Evolutionary conservation across 1,140 invertebrate genomes (phyloP).

Genomic region (Pseudomyrmex sp.): DNA sequence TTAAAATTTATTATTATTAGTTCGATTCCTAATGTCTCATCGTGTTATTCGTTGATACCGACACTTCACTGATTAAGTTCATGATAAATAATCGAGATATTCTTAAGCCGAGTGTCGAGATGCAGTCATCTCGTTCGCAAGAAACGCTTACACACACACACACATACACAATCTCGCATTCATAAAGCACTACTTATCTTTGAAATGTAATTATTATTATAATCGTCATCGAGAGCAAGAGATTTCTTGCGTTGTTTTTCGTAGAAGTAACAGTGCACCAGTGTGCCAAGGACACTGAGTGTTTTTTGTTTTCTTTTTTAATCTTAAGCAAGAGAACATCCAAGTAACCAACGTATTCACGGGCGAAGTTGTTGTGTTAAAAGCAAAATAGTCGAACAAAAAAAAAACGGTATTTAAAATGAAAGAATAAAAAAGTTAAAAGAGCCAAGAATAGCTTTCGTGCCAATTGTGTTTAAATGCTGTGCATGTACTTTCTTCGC

Average conservation of each 20-base stretch:
- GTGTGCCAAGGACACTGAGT: neutral
- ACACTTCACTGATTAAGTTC: neutral
- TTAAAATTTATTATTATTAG: neutral
- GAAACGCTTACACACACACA: slow-evolving; percentile 2
- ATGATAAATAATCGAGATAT: slow-evolving; percentile 3
- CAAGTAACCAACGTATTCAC: too few species aligned
- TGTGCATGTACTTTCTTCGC: too few species aligned
- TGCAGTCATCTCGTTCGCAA: slow-evolving; percentile 24
- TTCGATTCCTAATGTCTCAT: neutral
- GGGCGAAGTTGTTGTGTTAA: too few species aligned
- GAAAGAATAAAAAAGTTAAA: too few species aligned
- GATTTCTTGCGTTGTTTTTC: slow-evolving; percentile 8
- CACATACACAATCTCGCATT: slow-evolving; percentile 18
- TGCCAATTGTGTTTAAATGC: too few species aligned
- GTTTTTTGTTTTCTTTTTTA: too few species aligned
- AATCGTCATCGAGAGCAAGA: neutral
- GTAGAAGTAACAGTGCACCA: neutral
- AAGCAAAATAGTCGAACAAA: too few species aligned
- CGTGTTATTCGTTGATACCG: neutral
- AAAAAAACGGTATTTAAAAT: too few species aligned
- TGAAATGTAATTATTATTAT: slow-evolving; percentile 35
- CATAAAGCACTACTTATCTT: slow-evolving; percentile 26
- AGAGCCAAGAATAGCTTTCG: too few species aligned
- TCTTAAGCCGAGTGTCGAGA: slow-evolving; percentile 32
- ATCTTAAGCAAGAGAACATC: too few species aligned